Evolutionary conservation across 2,113 vertebrate species (phyloP), one percentile per base, ranked within the genome.

Genomic region (Laterallus jamaicensis): DNA sequence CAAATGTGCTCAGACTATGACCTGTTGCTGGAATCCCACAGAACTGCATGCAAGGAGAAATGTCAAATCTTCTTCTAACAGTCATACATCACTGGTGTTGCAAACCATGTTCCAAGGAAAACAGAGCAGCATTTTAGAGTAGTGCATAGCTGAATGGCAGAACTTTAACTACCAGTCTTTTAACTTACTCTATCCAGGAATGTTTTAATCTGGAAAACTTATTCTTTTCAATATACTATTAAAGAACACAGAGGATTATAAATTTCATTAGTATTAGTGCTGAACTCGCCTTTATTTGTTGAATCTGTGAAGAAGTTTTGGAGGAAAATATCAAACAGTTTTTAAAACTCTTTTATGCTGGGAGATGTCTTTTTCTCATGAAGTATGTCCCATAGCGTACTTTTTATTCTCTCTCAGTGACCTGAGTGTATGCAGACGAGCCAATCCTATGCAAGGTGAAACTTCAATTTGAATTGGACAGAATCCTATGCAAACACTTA

Each of bases 401-500:
- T 66, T 95, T 86, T 83, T 84, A 60, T 88, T 82, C 77, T 63
- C 11, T 25, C 31, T 52, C 47, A 44, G 28, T 82, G 40, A 78
- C 54, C 54, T 90, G 84, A 60, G 21, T 92, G 95, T 94, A 74
- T 64, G 85, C 75, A 87, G 92, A 91, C 55, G 56, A 91, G 54
- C 52, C 56, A 90, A 92, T 86, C 59, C 64, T 39, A 42, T 67
- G 20, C 55, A 82, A 95, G 49, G 73, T 96, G 55, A 93, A 88
- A 74, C 37, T 39, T 70, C 94, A 80, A 79, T 81, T 94, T 96
- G 86, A 90, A 90, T 75, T 97, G 84, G 86, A 80, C 50, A 49
- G 59, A 86, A 79, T 93, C 82, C 73, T 92, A 75, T 60, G 62
- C 82, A 96, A 63, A 88, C 50, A 92, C 32, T 88, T 82, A 82